Evolutionary conservation across 2,113 vertebrate species (phyloP).

Genomic region (Probosciger aterrimus): DNA sequence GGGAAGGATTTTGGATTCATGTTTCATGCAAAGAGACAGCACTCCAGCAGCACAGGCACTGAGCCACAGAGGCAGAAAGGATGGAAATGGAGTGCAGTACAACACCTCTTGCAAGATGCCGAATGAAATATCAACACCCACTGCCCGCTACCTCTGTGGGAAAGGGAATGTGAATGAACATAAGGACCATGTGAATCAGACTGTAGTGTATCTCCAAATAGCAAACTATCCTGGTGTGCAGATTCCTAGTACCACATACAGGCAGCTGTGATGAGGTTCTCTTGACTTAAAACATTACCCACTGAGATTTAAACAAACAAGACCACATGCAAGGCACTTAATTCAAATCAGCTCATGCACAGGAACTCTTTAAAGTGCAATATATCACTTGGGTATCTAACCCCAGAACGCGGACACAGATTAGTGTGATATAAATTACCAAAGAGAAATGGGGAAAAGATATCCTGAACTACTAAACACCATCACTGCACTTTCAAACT

Average conservation of each 20-base stretch:
- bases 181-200: background rate
- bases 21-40: background rate
- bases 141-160: background rate
- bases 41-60: constrained; percentile 11
- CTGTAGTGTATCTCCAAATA: background rate
- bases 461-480: background rate
- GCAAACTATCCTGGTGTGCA: background rate
- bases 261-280: background rate
- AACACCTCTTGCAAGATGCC: background rate
- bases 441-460: background rate
- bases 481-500: background rate
- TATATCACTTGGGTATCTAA: background rate
- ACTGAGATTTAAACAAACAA: background rate
- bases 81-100: rapidly evolving
- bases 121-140: background rate
- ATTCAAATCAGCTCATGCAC: background rate
- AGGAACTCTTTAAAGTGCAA: background rate
- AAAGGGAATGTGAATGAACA: background rate
- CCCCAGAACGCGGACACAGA: background rate
- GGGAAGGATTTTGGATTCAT: constrained; percentile 23
- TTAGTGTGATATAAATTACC: background rate
- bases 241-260: background rate
- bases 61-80: background rate
- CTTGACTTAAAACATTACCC: background rate
- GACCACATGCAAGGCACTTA: background rate